These are phyloP conservation scores for Columba livia DNA, from an alignment of 2,113 vertebrate genomes.

Conservation along the genomic window DNA sequence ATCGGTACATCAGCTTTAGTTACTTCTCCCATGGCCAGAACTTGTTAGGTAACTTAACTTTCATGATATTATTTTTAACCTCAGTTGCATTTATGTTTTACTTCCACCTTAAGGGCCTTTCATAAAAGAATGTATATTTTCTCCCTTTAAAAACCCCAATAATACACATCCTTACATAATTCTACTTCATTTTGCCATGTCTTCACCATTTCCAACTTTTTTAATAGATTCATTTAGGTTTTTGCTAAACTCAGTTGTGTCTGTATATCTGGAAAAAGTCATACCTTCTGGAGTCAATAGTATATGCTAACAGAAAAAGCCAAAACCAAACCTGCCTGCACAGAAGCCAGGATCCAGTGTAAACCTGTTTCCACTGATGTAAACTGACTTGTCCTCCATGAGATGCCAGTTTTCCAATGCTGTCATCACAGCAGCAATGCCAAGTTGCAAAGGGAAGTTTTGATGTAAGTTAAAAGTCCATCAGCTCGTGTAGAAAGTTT, in stretches of 20 bases:
- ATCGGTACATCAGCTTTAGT: background rate
- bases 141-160: background rate
- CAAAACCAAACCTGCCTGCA: background rate
- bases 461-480: background rate
- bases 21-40: background rate
- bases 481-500: constrained; percentile 11
- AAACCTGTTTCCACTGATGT: background rate
- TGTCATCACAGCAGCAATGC: background rate
- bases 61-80: background rate
- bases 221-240: background rate
- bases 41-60: constrained; percentile 11
- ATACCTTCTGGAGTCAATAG: background rate
- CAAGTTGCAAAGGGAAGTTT: constrained; percentile 12
- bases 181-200: background rate
- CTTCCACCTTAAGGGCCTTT: background rate
- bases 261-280: background rate
- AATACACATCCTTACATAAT: background rate
- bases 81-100: background rate
- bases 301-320: background rate
- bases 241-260: background rate
- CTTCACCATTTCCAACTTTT: background rate
- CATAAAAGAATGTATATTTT: background rate
- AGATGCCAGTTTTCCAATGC: background rate
- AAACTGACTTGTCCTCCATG: background rate
- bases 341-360: background rate